Conservation (phyloP, 1,140 invertebrate species). For the Stegodyphus dumicola region DNA sequence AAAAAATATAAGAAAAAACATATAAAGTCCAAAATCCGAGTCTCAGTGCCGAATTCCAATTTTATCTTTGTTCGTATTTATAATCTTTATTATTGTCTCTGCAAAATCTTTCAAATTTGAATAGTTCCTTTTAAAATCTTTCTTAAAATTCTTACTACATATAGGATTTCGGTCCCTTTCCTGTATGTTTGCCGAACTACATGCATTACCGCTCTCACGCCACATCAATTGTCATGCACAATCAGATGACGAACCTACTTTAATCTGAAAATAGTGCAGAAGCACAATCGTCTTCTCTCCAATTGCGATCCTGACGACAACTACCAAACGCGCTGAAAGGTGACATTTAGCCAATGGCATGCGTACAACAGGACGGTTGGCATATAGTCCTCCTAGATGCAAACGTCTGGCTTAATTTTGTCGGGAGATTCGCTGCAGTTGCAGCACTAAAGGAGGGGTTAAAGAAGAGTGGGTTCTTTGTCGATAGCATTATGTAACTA, state of each 20-base stretch:
- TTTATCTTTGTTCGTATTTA: too few species aligned
- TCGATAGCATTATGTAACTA: neutral
- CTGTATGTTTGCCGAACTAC: too few species aligned
- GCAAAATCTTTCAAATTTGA: too few species aligned
- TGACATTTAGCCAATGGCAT: neutral
- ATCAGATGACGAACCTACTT: neutral
- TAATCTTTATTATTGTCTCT: too few species aligned
- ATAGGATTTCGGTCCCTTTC: neutral
- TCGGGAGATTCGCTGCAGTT: neutral
- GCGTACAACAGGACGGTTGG: neutral
- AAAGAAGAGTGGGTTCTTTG: neutral
- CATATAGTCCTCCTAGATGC: neutral
- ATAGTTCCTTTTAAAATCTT: too few species aligned
- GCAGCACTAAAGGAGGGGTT: neutral
- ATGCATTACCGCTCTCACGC: too few species aligned
- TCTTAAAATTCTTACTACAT: too few species aligned
- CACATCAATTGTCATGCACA: neutral
- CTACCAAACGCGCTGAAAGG: neutral
- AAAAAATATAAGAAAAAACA: too few species aligned
- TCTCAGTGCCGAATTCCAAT: too few species aligned
- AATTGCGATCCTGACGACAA: conserved; percentile 8
- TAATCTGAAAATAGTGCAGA: neutral
- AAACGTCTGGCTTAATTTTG: neutral
- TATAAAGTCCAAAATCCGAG: too few species aligned
- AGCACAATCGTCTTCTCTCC: neutral